phyloP scores from a whole-genome alignment of 2,797 vertebrate species.

The Microhierax caerulescens region DNA sequence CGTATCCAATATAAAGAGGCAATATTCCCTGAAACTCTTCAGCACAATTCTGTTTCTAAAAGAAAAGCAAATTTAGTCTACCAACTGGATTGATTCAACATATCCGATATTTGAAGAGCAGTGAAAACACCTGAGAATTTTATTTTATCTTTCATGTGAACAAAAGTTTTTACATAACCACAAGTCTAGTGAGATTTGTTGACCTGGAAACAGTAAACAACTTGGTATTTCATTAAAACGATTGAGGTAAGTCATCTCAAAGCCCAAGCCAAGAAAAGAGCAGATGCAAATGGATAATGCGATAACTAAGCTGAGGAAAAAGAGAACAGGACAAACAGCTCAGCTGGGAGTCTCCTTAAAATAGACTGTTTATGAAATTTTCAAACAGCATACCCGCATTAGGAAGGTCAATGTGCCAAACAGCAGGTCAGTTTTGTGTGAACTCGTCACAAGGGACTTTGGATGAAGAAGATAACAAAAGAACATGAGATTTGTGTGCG shows the following conservation, averaged over 20 bases:
- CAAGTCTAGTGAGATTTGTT: background rate
- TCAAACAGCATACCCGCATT: background rate
- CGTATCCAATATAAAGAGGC: background rate
- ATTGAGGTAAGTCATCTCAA: background rate
- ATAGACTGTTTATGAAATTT: background rate
- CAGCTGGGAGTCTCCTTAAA: background rate
- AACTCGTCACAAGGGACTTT: background rate
- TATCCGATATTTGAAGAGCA: background rate
- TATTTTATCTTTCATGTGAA: background rate
- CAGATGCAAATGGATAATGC: rapidly evolving
- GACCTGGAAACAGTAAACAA: background rate
- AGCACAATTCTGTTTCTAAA: background rate
- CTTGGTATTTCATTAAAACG: background rate
- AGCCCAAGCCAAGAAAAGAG: background rate
- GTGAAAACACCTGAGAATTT: background rate
- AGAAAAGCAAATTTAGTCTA: background rate
- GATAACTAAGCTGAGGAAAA: rapidly evolving
- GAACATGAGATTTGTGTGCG: background rate
- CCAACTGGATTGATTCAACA: background rate
- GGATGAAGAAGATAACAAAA: background rate
- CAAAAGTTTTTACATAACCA: background rate
- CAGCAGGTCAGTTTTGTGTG: background rate
- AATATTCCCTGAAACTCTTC: background rate
- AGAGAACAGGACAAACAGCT: background rate
- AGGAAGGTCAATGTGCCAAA: background rate